Conservation (phyloP, 2,888 invertebrate genomes). For the Dynastes hyllus region DNA sequence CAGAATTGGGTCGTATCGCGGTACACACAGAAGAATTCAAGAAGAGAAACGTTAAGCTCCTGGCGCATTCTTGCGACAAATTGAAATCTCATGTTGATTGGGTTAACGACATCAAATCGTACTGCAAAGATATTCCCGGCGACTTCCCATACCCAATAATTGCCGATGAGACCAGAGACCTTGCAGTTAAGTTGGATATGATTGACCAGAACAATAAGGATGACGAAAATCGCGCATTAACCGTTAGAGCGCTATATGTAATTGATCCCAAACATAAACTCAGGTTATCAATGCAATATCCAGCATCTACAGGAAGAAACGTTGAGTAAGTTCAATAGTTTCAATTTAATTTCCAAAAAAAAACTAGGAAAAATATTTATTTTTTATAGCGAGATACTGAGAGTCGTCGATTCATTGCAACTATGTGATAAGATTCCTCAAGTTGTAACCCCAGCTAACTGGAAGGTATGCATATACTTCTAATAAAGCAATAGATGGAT, state of each 20-base stretch:
- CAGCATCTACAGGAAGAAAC: slow-evolving; percentile 89
- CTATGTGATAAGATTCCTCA: slow-evolving; percentile 80
- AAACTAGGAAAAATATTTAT: not conserved
- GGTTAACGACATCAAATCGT: slow-evolving; percentile 82
- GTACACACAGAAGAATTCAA: slow-evolving; percentile 81
- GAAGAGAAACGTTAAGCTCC: slow-evolving; percentile 80
- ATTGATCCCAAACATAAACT: slow-evolving; percentile 87
- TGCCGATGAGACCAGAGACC: slow-evolving; percentile 81
- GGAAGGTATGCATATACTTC: slow-evolving; percentile 58
- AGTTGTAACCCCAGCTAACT: slow-evolving; percentile 67
- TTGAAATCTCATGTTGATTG: slow-evolving; percentile 84
- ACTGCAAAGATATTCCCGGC: slow-evolving; percentile 80
- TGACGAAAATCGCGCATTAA: slow-evolving; percentile 78
- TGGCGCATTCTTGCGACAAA: slow-evolving; percentile 87
- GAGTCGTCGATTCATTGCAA: slow-evolving; percentile 89
- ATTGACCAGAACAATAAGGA: slow-evolving; percentile 83
- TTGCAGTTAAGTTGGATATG: slow-evolving; percentile 86
- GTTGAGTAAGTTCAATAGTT: slow-evolving; percentile 80
- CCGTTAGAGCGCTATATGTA: slow-evolving; percentile 85
- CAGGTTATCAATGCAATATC: slow-evolving; percentile 87
- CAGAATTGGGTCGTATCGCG: slow-evolving; percentile 86
- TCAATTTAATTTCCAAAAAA: not conserved
- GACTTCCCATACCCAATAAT: slow-evolving; percentile 90
- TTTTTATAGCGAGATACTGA: slow-evolving; percentile 83
- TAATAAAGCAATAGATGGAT: not conserved